Evolutionary conservation across 2,113 vertebrate species (phyloP), one percentile per base, ranked within the genome.

Genomic region (Anthoscopus minutus): DNA sequence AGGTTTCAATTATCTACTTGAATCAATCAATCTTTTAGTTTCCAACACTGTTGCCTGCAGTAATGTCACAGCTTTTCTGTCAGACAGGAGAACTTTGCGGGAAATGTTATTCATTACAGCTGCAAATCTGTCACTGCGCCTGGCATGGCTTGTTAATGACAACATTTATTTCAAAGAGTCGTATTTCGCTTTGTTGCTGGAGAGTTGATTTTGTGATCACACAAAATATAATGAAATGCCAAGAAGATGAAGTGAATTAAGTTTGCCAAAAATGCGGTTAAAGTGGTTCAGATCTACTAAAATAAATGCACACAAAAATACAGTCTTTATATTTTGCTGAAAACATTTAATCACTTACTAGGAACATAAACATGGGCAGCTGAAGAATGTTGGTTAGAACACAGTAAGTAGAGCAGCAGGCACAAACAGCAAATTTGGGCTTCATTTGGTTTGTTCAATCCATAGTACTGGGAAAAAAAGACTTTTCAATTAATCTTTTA

Each of bases 61-160:
- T 98, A 98, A 98, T 98, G 97, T 98, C 98, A 98, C 97, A 97
- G 98, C 94, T 98, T 97, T 98, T 97, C 96, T 98, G 97, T 98
- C 97, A 98, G 96, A 97, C 94, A 97, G 96, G 96, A 98, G 98
- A 98, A 98, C 97, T 98, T 98, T 98, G 97, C 15, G 48, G 97
- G 97, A 98, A 98, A 97, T 97, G 97, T 98, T 98, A 98, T 98
- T 98, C 98, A 98, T 98, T 98, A 98, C 97, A 98, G 97, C 98
- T 98, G 97, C 97, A 98, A 98, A 98, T 98, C 98, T 98, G 98
- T 98, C 98, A 98, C 96, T 44, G 69, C 0, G 96, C 96, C 96
- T 98, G 97, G 98, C 95, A 97, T 97, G 97, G 95, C 95, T 98
- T 98, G 98, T 98, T 98, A 98, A 98, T 98, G 98, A 98, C 97